Evolutionary conservation across 2,888 invertebrate species (phyloP), one percentile per base, ranked within the genome.

Genomic region (Protophormia terraenovae): DNA sequence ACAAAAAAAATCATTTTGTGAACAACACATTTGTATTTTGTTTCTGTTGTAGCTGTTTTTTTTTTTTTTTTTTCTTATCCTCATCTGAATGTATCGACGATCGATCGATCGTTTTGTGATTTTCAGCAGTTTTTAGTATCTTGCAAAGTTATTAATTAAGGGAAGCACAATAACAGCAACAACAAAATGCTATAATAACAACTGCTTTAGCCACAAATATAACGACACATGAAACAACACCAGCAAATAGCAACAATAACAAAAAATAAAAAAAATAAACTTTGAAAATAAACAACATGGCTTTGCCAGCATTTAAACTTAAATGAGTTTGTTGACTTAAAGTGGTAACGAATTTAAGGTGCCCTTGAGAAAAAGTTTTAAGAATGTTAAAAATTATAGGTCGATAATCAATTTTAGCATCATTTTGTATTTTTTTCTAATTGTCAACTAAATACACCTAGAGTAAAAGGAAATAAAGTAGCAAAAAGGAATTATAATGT

Each of bases 61-160:
- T 64, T 76, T 41, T 55, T 55, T 32, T 58, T 10, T 10, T 35
- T 75, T 5, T 62, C 32, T 50, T 53, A 75, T 62, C 45, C 73
- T 75, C 66, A 62, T 45, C 53, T 78, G 55, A 78, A 83, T 67
- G 66, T 50, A 58, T 78, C 58, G 66, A 58, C 67, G 67, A 83
- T 73, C 72, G 72, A 76, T 80, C 69, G 82, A 79, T 82, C 77
- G 72, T 81, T 81, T 81, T 84, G 84, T 81, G 84, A 84, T 84
- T 84, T 84, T 84, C 72, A 84, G 72, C 84, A 84, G 84, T 75
- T 78, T 78, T 82, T 75, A 60, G 78, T 75, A 79, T 85, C 69
- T 82, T 71, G 80, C 72, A 47, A 81, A 75, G 82, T 82, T 85
- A 85, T 85, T 85, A 85, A 85, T 85, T 85, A 85, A 82, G 82